Evolutionary conservation across 2,888 invertebrate species (phyloP), one percentile per base, ranked within the genome.

Genomic region (Agrotis segetum): DNA sequence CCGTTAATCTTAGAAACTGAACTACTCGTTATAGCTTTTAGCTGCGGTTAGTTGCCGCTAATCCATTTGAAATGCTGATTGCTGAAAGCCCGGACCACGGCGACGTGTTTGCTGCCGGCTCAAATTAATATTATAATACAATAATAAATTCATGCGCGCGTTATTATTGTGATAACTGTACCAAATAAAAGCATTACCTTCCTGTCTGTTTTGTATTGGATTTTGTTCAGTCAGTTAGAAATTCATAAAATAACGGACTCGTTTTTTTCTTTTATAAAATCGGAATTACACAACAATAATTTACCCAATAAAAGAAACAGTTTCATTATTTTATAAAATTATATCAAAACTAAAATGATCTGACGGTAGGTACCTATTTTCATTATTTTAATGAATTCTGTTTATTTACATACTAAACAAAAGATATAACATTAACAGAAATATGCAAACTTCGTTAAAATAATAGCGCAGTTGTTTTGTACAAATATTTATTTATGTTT

Each of bases 61-160:
- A 87, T 82, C 81, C 83, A 87, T 86, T 85, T 86, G 84, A 85
- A 85, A 88, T 87, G 85, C 81, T 85, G 87, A 86, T 86, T 82
- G 80, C 76, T 74, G 79, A 81, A 82, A 79, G 74, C 60, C 67
- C 62, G 68, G 65, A 77, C 83, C 82, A 62, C 79, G 60, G 59
- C 59, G 74, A 55, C 55, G 74, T 60, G 65, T 60, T 58, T 16
- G 50, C 47, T 47, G 19, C 52, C 29, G 44, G 24, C 58, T 55
- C 49, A n/a, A 47, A 56, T 47, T 56, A 16, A 47, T 29, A 40
- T 9, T 40, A 40, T 49, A 34, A 50, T 71, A 56, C n/a, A 46
- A 63, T 63, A 50, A 34, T 49, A 40, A 5, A 40, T 63, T 29
- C 13, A 50, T 17, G 14, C 44, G 40, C 13, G 13, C 50, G 55